Evolutionary conservation across 2,888 invertebrate species (phyloP), one percentile per base, ranked within the genome.

Genomic region (Iphiclides podalirius): DNA sequence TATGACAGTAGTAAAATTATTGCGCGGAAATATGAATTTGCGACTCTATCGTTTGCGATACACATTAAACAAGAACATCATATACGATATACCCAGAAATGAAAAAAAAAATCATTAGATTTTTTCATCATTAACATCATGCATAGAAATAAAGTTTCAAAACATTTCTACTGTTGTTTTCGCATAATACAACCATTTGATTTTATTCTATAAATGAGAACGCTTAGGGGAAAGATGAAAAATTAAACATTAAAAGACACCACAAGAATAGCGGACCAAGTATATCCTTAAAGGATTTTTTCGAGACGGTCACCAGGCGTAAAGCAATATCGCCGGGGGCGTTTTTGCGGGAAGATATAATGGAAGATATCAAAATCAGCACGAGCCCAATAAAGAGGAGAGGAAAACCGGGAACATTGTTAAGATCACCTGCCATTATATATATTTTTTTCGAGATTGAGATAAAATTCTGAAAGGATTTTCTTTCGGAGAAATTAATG

Each of bases 211-310:
- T n/a, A 45, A 37, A 9, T 9, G 17, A 26, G 8, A 17, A 34
- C 8, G 4, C 11, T 31, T 31, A n/a, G 4, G 12, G 1, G 31
- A 11, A 31, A n/a, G 31, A 39, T 11, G 11, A 31, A 1, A 45
- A 41, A 46, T 43, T 37, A 44, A 48, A 46, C 35, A 47, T 47
- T 47, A 45, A 47, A 47, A 16, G 33, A 47, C 28, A 47, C 47
- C 45, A 51, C 54, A 38, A 48, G 61, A 56, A 60, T 69, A 65
- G 66, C 61, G 60, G 64, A n/a, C n/a, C n/a, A n/a, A n/a, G n/a
- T 55, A 59, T 64, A 67, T 68, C 64, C 65, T 59, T 59, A 48
- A 54, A 60, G 66, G 66, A 66, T 71, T 67, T 66, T 61, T 60
- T 57, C 62, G 58, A 59, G 55, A 61, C 55, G 52, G 31, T 52